phyloP scores from a whole-genome alignment of 2,113 vertebrate genomes.

The Salvelinus alpinus region DNA sequence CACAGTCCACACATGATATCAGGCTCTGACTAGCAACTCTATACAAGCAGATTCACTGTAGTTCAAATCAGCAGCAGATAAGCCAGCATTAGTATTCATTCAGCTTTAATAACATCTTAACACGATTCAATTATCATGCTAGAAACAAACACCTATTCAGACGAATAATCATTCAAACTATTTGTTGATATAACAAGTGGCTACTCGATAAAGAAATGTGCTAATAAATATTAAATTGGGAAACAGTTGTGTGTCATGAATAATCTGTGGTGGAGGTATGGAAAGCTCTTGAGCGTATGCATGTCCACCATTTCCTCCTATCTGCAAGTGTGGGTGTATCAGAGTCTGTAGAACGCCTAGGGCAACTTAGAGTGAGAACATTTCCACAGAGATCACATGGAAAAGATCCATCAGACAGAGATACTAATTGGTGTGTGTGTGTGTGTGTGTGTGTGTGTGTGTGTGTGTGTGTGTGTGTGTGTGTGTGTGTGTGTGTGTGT shows the following conservation, averaged over 20 bases:
- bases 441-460: slow-evolving; percentile 36
- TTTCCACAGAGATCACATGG: slow-evolving; percentile 67
- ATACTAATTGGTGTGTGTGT: slow-evolving; percentile 64
- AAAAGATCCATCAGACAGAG: slow-evolving; percentile 69
- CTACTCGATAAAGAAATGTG: slow-evolving; percentile 22
- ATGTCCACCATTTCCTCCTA: slow-evolving; percentile 71
- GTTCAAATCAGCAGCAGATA: background rate
- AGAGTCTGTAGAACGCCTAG: slow-evolving; percentile 62
- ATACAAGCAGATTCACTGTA: background rate
- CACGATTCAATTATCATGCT: background rate
- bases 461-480: slow-evolving; percentile 22
- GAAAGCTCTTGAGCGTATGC: slow-evolving; percentile 60
- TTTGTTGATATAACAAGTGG: slow-evolving; percentile 34
- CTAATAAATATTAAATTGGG: slow-evolving; percentile 30
- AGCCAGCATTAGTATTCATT: background rate
- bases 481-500: slow-evolving; percentile 24
- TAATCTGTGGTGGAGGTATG: slow-evolving; percentile 64
- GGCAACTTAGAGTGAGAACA: slow-evolving; percentile 68
- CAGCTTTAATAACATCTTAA: background rate
- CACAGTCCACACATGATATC: background rate
- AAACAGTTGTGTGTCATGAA: slow-evolving; percentile 58
- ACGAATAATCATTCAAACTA: background rate
- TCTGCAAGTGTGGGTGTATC: slow-evolving; percentile 60
- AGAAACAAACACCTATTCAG: background rate
- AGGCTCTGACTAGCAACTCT: background rate